These are phyloP conservation scores for Perccottus glenii DNA, from an alignment of 2,113 vertebrate species.

Conservation along the genomic window DNA sequence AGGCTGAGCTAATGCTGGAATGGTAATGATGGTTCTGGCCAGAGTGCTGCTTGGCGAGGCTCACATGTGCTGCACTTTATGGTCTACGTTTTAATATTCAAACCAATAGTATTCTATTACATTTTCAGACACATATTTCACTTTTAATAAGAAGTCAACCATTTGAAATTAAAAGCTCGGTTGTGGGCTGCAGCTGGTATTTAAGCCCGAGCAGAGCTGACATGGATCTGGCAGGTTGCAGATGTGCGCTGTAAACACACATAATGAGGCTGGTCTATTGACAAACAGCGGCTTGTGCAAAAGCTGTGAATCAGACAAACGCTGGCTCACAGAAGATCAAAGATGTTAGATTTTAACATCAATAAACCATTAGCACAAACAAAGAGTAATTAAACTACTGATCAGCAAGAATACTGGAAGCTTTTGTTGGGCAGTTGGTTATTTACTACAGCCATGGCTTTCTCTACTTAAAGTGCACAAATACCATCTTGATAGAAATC, in stretches of 20 bases:
- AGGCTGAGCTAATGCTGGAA: slow-evolving; percentile 23
- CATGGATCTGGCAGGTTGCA: slow-evolving; percentile 13
- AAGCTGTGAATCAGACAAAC: not conserved
- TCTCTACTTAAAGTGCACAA: not conserved
- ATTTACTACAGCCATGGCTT: not conserved
- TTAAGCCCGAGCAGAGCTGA: slow-evolving; percentile 2
- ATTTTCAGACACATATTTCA: slow-evolving; percentile 27
- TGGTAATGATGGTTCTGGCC: slow-evolving; percentile 8
- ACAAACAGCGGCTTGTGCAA: not conserved
- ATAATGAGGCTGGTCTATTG: slow-evolving; percentile 11
- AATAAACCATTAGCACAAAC: slow-evolving; percentile 21
- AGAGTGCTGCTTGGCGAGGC: not conserved
- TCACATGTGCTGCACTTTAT: not conserved
- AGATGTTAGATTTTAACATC: slow-evolving; percentile 5
- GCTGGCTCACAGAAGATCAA: slow-evolving; percentile 4
- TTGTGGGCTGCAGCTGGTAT: slow-evolving; percentile 6
- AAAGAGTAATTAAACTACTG: slow-evolving; percentile 15
- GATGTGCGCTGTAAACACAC: slow-evolving; percentile 7
- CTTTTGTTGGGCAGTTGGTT: not conserved
- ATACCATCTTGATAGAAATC: not conserved
- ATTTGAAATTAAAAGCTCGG: slow-evolving; percentile 28
- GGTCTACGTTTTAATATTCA: slow-evolving; percentile 28
- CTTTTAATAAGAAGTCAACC: slow-evolving; percentile 36
- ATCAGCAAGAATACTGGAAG: not conserved
- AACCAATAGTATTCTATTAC: slow-evolving; percentile 28